Percentiles rank a stretch among this genome's conserved stretches.
Evolutionary conservation across 1,140 invertebrate species (phyloP).

Genomic region (Drosophila ananassae): DNA sequence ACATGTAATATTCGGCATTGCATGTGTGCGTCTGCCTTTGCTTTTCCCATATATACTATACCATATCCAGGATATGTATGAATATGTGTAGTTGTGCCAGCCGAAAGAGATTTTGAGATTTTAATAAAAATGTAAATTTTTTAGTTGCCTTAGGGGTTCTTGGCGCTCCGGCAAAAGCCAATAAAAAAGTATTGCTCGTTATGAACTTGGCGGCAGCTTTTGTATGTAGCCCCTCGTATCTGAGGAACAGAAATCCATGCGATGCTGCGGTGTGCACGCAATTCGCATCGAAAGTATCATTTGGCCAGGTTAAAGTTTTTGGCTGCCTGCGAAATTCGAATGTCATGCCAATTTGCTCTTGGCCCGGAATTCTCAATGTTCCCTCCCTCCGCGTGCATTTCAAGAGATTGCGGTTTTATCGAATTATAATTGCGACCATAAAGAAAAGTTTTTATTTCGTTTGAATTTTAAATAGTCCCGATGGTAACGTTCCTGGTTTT

Average conservation of each 20-base stretch:
- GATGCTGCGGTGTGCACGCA: slow-evolving; percentile 34
- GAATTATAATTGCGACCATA: slow-evolving; percentile 51
- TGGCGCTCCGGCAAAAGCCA: slow-evolving; percentile 62
- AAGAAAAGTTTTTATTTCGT: slow-evolving; percentile 46
- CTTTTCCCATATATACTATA: not conserved
- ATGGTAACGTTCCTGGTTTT: slow-evolving; percentile 10
- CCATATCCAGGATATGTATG: slow-evolving; percentile 2
- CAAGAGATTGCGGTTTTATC: slow-evolving; percentile 45
- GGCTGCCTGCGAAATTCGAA: slow-evolving; percentile 18
- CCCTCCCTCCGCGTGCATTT: slow-evolving; percentile 23
- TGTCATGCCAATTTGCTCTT: slow-evolving; percentile 55
- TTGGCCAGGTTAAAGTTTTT: slow-evolving; percentile 57
- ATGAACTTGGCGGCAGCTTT: slow-evolving; percentile 71
- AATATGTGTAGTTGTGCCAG: slow-evolving; percentile 38
- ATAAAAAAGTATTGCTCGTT: slow-evolving; percentile 79
- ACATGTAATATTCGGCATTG: not conserved
- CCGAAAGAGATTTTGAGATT: slow-evolving; percentile 49
- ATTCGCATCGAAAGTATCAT: slow-evolving; percentile 48
- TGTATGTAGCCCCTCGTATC: slow-evolving; percentile 15
- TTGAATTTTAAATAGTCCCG: slow-evolving; percentile 44
- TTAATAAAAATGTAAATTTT: slow-evolving; percentile 80
- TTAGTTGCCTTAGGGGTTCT: slow-evolving; percentile 65
- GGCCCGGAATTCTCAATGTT: slow-evolving; percentile 1
- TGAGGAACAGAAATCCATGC: slow-evolving; percentile 17
- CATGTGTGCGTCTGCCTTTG: not conserved